phyloP scores from a whole-genome alignment of 1,140 invertebrate genomes.

The Drosophila sechellia region DNA sequence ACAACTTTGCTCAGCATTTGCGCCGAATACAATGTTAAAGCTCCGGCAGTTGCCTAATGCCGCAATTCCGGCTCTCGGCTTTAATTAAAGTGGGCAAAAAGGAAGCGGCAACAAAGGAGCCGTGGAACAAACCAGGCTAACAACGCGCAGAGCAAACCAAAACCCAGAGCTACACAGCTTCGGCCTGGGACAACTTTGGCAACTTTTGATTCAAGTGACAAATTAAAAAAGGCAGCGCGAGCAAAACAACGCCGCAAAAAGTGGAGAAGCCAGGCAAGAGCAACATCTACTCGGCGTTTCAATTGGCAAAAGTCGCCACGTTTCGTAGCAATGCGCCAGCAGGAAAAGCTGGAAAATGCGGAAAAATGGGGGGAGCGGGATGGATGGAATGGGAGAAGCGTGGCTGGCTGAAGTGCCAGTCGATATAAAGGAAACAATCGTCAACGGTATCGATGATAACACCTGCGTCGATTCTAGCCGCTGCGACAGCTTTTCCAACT shows the following conservation, averaged over 20 bases:
- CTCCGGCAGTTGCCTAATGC: slow-evolving; percentile 32
- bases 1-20: slow-evolving; percentile 6
- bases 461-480: slow-evolving; percentile 63
- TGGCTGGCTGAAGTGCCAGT: slow-evolving; percentile 49
- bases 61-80: slow-evolving; percentile 53
- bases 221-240: slow-evolving; percentile 74
- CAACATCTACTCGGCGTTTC: slow-evolving; percentile 50
- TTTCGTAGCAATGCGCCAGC: slow-evolving; percentile 65
- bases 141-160: slow-evolving; percentile 27
- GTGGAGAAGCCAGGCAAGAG: slow-evolving; percentile 30
- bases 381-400: not conserved
- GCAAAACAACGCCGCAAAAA: slow-evolving; percentile 50
- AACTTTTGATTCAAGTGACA: slow-evolving; percentile 81
- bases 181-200: slow-evolving; percentile 68
- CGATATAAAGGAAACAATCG: slow-evolving; percentile 71
- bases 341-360: slow-evolving; percentile 1
- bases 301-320: slow-evolving; percentile 72
- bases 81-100: slow-evolving; percentile 72
- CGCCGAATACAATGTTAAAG: slow-evolving; percentile 31
- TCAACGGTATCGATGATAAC: slow-evolving; percentile 80
- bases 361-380: not conserved
- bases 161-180: slow-evolving; percentile 31
- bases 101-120: slow-evolving; percentile 41
- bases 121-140: slow-evolving; percentile 18
- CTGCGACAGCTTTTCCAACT: slow-evolving; percentile 76